phyloP scores from a whole-genome alignment of 2,113 vertebrate species.

The Brachirus orientalis region DNA sequence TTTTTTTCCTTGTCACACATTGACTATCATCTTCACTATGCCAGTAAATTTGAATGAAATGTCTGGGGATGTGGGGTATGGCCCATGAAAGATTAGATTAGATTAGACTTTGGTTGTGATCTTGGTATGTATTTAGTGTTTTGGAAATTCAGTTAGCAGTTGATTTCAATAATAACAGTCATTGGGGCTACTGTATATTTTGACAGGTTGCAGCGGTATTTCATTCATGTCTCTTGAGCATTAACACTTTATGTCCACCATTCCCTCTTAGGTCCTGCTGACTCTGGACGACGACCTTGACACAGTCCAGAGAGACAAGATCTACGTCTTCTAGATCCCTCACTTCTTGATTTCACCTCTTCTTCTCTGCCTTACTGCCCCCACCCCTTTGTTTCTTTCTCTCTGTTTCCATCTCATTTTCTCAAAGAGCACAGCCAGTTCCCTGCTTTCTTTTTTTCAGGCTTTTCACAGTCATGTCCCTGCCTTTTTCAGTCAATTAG shows the following conservation, averaged over 20 bases:
- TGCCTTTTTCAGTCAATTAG: constrained; percentile 40
- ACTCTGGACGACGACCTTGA: constrained; percentile 96
- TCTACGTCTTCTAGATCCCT: constrained; percentile 87
- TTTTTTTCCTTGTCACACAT: too few species aligned
- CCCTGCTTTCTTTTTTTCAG: constrained; percentile 10
- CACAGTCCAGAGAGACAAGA: constrained; percentile 93
- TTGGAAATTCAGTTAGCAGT: too few species aligned
- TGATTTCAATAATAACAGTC: too few species aligned
- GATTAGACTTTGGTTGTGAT: too few species aligned
- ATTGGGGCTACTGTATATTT: too few species aligned
- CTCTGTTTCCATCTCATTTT: constrained; percentile 15
- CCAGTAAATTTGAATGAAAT: too few species aligned
- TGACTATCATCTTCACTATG: too few species aligned
- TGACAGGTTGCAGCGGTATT: too few species aligned
- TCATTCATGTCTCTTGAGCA: not conserved
- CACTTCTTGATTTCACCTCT: constrained; percentile 36
- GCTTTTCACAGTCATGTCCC: constrained; percentile 4
- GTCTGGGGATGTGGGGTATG: too few species aligned
- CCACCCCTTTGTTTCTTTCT: not conserved
- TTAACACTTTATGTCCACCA: too few species aligned
- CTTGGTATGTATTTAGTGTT: too few species aligned
- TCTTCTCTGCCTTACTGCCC: constrained; percentile 66
- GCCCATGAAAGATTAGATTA: too few species aligned
- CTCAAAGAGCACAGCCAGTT: constrained; percentile 58
- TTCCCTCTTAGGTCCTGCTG: constrained; percentile 87